A percentile compares a stretch with the other conserved stretches of the same genome.
Evolutionary conservation across 2,888 invertebrate genomes (phyloP).

Genomic region (Agrenia bidenticulata): DNA sequence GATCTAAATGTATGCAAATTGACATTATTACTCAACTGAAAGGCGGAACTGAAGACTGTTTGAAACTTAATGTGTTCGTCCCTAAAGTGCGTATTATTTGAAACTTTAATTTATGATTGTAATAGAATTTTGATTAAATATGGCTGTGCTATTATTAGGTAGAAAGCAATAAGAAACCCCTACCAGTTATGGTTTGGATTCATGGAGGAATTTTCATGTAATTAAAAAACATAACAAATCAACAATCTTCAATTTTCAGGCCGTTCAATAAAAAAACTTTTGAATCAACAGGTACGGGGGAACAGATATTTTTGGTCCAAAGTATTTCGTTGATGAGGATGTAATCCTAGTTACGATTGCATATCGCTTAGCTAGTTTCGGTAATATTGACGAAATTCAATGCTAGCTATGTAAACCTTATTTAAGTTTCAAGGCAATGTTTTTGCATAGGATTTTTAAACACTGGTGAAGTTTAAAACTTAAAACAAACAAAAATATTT

Average conservation of each 20-base stretch:
- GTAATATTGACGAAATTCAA: conserved; percentile 8
- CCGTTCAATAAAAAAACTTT: not conserved
- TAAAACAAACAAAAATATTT: no score
- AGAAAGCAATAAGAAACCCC: conserved; percentile 17
- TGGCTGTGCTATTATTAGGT: not conserved
- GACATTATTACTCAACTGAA: conserved; percentile 15
- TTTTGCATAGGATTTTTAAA: no score
- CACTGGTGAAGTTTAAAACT: no score
- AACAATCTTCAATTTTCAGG: not conserved
- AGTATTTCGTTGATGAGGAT: conserved; percentile 34
- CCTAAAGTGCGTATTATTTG: conserved; percentile 33
- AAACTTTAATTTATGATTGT: no score
- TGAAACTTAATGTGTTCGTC: conserved; percentile 41
- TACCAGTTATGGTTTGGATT: conserved; percentile 33
- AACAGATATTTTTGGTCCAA: conserved; percentile 21
- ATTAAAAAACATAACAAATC: no score
- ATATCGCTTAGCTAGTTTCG: conserved; percentile 28
- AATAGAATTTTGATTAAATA: not conserved
- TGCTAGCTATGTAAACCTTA: no score
- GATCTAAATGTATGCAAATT: conserved; percentile 41
- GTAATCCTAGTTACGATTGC: conserved; percentile 34
- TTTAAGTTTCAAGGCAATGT: no score
- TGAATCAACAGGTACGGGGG: conserved; percentile 22
- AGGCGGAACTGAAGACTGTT: conserved; percentile 45
- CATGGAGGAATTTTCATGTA: conserved; percentile 18